Base-by-base conservation (phyloP, 2,888 invertebrate species). In the Trachelus troglodyta region DNA sequence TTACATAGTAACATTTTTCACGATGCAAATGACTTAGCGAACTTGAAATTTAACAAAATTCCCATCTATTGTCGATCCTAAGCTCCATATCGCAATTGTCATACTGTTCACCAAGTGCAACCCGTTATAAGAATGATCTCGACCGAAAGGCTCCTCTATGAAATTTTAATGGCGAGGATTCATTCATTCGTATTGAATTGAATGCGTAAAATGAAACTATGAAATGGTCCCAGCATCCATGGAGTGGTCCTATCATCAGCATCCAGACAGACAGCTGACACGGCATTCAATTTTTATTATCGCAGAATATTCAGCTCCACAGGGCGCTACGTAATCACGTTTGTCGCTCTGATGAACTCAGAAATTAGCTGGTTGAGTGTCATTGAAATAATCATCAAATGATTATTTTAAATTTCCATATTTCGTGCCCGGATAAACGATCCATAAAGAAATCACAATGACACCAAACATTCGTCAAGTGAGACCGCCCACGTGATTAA, bases 341-440 rank as follows among this genome's bases (percentile, higher is more conserved):
- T 89, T 87, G 83, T 86, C 86, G 87, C 86, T 82, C 83, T 84
- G 83, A 69, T 82, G 87, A 85, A 84, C 84, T 85, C 83, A 85
- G 85, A 88, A 89, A 89, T 89, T 87, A 89, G 85, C 85, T 85
- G 85, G 85, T 86, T 86, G 85, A 83, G 77, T 83, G 85, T 82
- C 85, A 85, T 84, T 86, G 81, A 87, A 88, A 88, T 87, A 85
- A 85, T 84, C 83, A 83, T 83, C 81, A 85, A 86, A 86, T 83
- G 33, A 71, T 71, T 71, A 34, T 71, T 31, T 12, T 9, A 12
- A 71, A 71, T 71, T 71, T 71, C 71, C n/a, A 34, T 71, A 34
- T 34, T 34, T 56, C 56, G 56, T 56, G 23, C 56, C 23, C 9
- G 23, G 9, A 56, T 9, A 40, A 15, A 40, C 15, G 40, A 40